Percentiles rank a stretch among this genome's conserved stretches.
These are phyloP conservation scores for Leucophenga varia DNA, from an alignment of 1,140 invertebrate genomes.

Conservation along the genomic window DNA sequence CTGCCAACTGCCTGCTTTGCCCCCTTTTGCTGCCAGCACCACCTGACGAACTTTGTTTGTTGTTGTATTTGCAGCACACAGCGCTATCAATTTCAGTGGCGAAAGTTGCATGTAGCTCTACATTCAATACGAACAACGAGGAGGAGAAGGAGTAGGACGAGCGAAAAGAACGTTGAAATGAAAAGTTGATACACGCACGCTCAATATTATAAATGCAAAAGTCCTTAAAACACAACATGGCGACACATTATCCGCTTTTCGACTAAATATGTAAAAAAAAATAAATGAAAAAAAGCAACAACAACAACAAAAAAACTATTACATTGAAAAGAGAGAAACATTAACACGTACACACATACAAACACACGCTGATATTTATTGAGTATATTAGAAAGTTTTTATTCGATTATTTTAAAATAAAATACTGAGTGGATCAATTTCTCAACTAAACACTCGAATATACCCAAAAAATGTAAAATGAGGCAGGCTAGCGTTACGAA, in stretches of 20 bases:
- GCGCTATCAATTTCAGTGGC: slow-evolving; percentile 25
- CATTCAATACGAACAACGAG: too few relatives aligned
- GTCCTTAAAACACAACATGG: slow-evolving; percentile 23
- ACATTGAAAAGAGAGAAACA: slow-evolving; percentile 1
- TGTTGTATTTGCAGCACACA: not conserved
- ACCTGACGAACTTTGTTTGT: too few relatives aligned
- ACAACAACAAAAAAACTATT: slow-evolving; percentile 15
- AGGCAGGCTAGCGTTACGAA: slow-evolving; percentile 10
- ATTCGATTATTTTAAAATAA: too few relatives aligned
- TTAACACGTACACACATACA: slow-evolving; percentile 9
- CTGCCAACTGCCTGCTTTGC: too few relatives aligned
- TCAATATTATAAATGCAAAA: slow-evolving; percentile 30
- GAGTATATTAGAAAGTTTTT: too few relatives aligned
- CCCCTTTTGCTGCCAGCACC: too few relatives aligned
- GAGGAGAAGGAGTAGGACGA: too few relatives aligned
- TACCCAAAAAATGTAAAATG: too few relatives aligned
- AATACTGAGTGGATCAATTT: too few relatives aligned
- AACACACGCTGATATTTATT: too few relatives aligned
- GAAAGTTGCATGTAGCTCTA: slow-evolving; percentile 5
- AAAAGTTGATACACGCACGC: not conserved
- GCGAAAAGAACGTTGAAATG: too few relatives aligned
- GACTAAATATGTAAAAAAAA: slow-evolving; percentile 25
- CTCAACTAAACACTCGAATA: too few relatives aligned
- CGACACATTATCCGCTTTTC: slow-evolving; percentile 43
- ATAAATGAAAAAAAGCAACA: slow-evolving; percentile 10